Base-by-base conservation (phyloP, 2,113 vertebrate genomes). In the Oreochromis aureus region DNA sequence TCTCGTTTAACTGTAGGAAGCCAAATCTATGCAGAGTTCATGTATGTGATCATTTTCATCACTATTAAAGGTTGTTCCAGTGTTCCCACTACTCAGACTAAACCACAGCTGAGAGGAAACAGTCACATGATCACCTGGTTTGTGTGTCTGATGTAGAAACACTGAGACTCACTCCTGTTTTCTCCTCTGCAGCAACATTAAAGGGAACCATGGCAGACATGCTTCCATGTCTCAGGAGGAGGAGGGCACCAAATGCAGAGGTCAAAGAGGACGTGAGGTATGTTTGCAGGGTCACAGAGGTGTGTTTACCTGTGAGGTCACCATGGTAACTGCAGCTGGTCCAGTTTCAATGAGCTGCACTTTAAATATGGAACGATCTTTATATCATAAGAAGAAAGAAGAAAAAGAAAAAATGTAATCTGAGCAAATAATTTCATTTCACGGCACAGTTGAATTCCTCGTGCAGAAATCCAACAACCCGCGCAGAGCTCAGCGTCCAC, bases 181-280 rank as follows among this genome's bases (percentile, higher is more conserved):
- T 56, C 54, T 7, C 6, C 3, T 24, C 54, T 56, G 54, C 54
- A 56, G 54, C 11, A 56, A 1, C 54, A 6, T 56, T 56, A 0
- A 4, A 0, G 6, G 54, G 11, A 56, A 0, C 6, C 54, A 0
- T 24, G 6, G 1, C 0, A 56, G 54, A 1, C 54, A 13, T 56
- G 54, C 4, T 56, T 56, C 1, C 54, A 56, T 0, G 53, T 0
- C 2, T 41, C 39, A 41, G 41, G 41, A 55, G 0, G 54, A 56
- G 6, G 54, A 4, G 0, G 22, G 6, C 22, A 56, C 3, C 54
- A 56, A 56, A 56, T n/a, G n/a, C n/a, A 2, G 44, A 46, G 44
- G 39, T 3, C 11, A 41, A 41, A 41, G 41, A 0, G 11, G 44
- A 2, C 1, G 2, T 15, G 44, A 56, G 54, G 54, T 56, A 13